Base-by-base conservation (phyloP, 2,888 invertebrate genomes). In the Cancer borealis region DNA sequence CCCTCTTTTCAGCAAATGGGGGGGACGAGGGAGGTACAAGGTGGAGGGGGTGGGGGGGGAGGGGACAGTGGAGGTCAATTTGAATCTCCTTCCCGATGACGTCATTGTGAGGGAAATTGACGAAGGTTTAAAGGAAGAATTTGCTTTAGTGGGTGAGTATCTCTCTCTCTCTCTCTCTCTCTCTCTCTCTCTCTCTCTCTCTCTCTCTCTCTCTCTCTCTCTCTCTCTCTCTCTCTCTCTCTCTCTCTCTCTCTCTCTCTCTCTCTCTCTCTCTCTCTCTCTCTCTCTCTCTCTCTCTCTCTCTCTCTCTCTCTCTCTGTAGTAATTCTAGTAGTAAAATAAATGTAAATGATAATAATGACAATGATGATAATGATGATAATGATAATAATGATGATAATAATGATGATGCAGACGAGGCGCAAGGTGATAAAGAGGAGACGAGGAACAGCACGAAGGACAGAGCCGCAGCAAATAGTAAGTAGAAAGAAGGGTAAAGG, bases 71-170 rank as follows among this genome's bases (percentile, higher is more conserved):
- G n/a, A 45, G 17, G 91, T 91, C 3, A 47, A 93, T 45, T 60
- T 93, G 1, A 91, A 91, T 87, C 45, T 91, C 1, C 87, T 93
- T 2, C 91, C 93, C n/a, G 93, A 93, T 39, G 91, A 89, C 17
- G 21, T 26, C 30, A 60, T 93, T 12, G 54, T 49, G 0, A 54
- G 84, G 2, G 91, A 84, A 21, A 45, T 91, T 39, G 26, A 46
- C 1, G 93, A 47, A 5, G 93, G 93, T 0, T 45, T 93, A 12
- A 12, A 93, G 8, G 93, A 93, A 49, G 93, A 93, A 26, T 93
- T 93, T 84, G 21, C 45, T 4, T 8, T 47, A 21, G 91, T 93
- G n/a, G 93, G 93, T 93, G 39, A 91, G 93, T 92, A 26, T 3
- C 2, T 89, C 14, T 46, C 14, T 46, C 46, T 89, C 14, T 89